Conservation (phyloP, 2,113 vertebrate species). For the Amazona vittata region DNA sequence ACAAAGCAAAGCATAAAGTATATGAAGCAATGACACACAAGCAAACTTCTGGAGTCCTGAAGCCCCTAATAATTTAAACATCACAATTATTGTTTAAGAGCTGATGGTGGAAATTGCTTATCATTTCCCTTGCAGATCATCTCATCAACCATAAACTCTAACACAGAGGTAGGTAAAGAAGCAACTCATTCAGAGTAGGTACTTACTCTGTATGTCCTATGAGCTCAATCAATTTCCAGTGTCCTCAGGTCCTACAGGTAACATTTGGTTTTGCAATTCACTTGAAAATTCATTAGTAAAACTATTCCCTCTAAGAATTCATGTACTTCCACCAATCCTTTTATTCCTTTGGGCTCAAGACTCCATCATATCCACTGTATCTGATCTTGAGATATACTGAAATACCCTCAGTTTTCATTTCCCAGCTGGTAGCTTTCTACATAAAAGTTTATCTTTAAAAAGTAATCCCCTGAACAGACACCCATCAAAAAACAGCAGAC, state of each 20-base stretch:
- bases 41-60: background rate
- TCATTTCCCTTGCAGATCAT: background rate
- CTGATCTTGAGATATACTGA: background rate
- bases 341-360: background rate
- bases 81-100: constrained; percentile 4
- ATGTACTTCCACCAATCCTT: background rate
- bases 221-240: background rate
- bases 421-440: background rate
- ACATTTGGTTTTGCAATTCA: constrained; percentile 3
- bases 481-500: background rate
- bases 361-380: background rate
- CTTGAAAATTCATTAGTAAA: constrained; percentile 33
- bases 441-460: background rate
- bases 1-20: background rate
- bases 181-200: background rate
- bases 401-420: background rate
- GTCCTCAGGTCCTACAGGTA: background rate
- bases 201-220: background rate
- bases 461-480: background rate
- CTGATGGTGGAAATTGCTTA: background rate
- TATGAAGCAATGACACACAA: background rate
- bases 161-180: background rate
- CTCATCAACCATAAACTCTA: constrained; percentile 5
- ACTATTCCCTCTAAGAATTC: background rate
- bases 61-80: constrained; percentile 6